phyloP scores from a whole-genome alignment of 2,113 vertebrate genomes.

The Dromaius novaehollandiae region DNA sequence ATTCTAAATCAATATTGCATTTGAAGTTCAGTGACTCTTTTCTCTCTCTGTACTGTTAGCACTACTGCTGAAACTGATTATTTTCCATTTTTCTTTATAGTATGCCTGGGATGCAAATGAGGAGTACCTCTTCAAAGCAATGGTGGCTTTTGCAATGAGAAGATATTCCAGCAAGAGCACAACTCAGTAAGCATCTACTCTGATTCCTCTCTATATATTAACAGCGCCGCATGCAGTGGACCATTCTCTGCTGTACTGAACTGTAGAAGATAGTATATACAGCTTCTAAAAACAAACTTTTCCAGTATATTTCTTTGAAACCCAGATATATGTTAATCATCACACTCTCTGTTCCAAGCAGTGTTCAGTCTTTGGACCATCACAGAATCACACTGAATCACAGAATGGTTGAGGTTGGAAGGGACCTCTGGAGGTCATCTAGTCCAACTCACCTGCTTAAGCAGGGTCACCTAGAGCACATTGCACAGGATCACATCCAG shows the following conservation, averaged over 20 bases:
- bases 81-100: slow-evolving; percentile 76
- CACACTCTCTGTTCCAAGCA: not conserved
- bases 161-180: slow-evolving; percentile 56
- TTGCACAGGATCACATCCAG: too few relatives aligned
- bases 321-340: not conserved
- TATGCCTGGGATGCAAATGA: slow-evolving; percentile 90
- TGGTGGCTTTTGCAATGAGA: slow-evolving; percentile 91
- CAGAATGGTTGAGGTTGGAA: too few relatives aligned
- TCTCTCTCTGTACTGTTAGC: not conserved
- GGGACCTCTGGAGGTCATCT: too few relatives aligned
- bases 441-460: too few relatives aligned
- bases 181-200: slow-evolving; percentile 81
- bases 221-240: not conserved
- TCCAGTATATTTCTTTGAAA: not conserved
- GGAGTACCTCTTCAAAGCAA: slow-evolving; percentile 89
- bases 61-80: slow-evolving; percentile 1
- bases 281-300: not conserved
- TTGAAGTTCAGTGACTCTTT: not conserved
- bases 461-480: too few relatives aligned
- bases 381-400: too few relatives aligned
- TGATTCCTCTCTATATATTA: not conserved
- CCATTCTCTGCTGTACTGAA: not conserved
- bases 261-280: not conserved
- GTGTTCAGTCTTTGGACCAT: not conserved
- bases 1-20: not conserved